Evolutionary conservation across 2,113 vertebrate species (phyloP).

Genomic region (Psammodynastes pulverulentus): DNA sequence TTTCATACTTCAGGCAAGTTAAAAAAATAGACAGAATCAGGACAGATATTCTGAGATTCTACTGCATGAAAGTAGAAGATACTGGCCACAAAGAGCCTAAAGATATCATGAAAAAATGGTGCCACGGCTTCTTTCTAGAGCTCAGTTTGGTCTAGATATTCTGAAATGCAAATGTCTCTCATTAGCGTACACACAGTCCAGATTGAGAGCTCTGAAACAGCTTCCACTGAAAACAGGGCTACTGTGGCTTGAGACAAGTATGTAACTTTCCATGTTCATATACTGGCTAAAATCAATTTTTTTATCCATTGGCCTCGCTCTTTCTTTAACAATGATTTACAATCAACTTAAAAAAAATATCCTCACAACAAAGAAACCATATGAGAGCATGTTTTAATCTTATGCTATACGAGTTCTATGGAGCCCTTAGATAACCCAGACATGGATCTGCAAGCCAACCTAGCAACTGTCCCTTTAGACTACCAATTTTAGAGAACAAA

Average conservation of each 20-base stretch:
- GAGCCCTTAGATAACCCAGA: not conserved
- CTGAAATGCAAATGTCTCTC: not conserved
- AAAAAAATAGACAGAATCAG: not conserved
- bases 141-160: not conserved
- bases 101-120: not conserved
- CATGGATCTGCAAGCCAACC: not conserved
- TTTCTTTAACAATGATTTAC: not conserved
- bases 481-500: not conserved
- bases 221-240: not conserved
- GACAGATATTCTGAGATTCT: not conserved
- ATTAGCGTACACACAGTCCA: not conserved
- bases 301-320: not conserved
- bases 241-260: not conserved
- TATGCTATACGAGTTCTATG: not conserved
- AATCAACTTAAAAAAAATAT: not conserved
- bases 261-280: not conserved
- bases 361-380: not conserved
- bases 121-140: not conserved
- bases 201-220: not conserved
- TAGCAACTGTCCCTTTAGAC: not conserved
- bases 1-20: not conserved
- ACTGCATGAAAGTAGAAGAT: not conserved
- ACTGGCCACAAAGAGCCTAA: not conserved
- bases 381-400: not conserved
- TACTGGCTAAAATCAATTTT: not conserved